Base-by-base conservation (phyloP, 2,888 invertebrate species). In the Hartigia nigra region DNA sequence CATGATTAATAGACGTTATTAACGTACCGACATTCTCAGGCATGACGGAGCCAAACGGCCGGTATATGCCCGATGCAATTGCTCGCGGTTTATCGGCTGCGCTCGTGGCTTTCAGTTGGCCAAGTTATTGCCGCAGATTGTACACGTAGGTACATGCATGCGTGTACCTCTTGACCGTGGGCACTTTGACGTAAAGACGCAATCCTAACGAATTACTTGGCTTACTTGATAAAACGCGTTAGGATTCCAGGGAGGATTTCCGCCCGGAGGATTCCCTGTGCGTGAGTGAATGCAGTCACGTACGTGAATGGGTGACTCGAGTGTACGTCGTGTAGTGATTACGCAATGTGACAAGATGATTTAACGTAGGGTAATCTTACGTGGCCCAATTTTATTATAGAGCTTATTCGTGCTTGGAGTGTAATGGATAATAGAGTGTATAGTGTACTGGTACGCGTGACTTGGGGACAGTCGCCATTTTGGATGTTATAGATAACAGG, bases 1-100 rank as follows among this genome's bases (percentile, higher is more conserved):
- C 9, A 72, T 72, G 72, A 72, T 72, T 72, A 72, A 72, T 72
- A 12, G 72, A 14, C 31, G 72, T 72, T 72, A 72, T 72, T 72
- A 72, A 32, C 31, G 72, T 72, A 55, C 72, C 72, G 14, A 72
- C 72, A 31, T 4, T 72, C 72, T 72, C 72, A 72, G 31, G 32
- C 34, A 12, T 23, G 72, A 14, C 72, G 12, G 5, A 72, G 72
- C 32, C 72, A 9, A 72, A 72, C 23, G 72, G 12, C 14, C 72
- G 72, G 31, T 72, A 31, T 12, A 9, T 23, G 55, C 55, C 23
- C 14, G 23, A 55, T 23, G 55, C 55, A 55, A 55, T 55, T 55
- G 55, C 55, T 0, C 55, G 72, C 34, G 32, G 72, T 72, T 72
- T 31, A 31, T 72, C 72, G 72, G 72, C 72, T 72, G 31, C 34